These are phyloP conservation scores for Dufourea novaeangliae DNA, from an alignment of 1,140 invertebrate genomes.

Conservation along the genomic window DNA sequence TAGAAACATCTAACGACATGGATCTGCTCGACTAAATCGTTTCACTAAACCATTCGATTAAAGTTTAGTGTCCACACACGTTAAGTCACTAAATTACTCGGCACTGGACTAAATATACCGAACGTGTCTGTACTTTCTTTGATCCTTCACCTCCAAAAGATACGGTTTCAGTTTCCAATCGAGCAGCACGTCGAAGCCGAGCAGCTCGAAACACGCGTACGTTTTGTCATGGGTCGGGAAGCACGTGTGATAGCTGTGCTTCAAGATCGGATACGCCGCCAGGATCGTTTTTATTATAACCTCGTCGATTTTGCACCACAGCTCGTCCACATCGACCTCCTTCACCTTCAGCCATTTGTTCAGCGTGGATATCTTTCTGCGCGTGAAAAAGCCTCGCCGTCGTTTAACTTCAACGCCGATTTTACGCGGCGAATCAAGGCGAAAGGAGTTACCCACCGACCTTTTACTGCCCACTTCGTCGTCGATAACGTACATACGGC, in stretches of 20 bases:
- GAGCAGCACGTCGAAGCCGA: conserved; percentile 94
- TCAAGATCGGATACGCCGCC: conserved; percentile 91
- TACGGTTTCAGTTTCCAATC: conserved; percentile 93
- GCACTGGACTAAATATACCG: too few relatives aligned
- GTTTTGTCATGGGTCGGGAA: conserved; percentile 92
- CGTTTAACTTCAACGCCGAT: too few relatives aligned
- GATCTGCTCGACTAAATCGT: too few relatives aligned
- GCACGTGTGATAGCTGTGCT: conserved; percentile 93
- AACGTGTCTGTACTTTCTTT: too few relatives aligned
- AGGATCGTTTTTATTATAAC: conserved; percentile 95
- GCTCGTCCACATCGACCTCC: conserved; percentile 87
- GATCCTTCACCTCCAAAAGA: conserved; percentile 89
- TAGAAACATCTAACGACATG: too few relatives aligned
- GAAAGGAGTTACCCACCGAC: conserved; percentile 73
- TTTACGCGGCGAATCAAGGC: too few relatives aligned
- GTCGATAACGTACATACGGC: conserved; percentile 88
- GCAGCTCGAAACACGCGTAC: conserved; percentile 93
- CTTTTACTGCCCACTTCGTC: conserved; percentile 92
- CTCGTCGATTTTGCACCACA: conserved; percentile 93
- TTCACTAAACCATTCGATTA: too few relatives aligned
- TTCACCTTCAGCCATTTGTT: conserved; percentile 88
- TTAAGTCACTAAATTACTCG: too few relatives aligned
- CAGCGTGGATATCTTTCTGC: conserved; percentile 90
- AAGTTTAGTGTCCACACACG: too few relatives aligned
- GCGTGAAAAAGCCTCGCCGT: background rate